Conservation (phyloP, 2,113 vertebrate genomes). For the Grammomys dolichurus region DNA sequence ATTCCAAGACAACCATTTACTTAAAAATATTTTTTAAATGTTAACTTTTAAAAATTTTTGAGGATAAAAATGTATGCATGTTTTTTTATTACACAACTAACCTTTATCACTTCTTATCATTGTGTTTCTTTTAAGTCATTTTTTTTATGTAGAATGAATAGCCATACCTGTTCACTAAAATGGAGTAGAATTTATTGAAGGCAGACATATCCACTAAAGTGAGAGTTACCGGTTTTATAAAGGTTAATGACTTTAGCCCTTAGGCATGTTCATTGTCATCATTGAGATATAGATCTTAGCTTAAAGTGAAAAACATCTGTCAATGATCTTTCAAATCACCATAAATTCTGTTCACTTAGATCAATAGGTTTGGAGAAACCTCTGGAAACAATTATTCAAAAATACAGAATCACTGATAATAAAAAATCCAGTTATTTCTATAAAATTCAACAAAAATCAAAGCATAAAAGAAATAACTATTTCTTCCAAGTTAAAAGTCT, state of each 20-base stretch:
- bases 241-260: not conserved
- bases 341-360: slow-evolving; percentile 48
- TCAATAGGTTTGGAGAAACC: slow-evolving; percentile 48
- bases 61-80: not conserved
- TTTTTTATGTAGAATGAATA: slow-evolving; percentile 12
- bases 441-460: slow-evolving; percentile 17
- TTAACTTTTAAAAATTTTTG: not conserved
- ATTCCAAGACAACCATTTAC: slow-evolving; percentile 33
- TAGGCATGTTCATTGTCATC: slow-evolving; percentile 53
- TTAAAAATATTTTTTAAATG: slow-evolving; percentile 23
- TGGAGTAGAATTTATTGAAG: slow-evolving; percentile 13
- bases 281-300: slow-evolving; percentile 47
- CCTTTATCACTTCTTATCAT: not conserved
- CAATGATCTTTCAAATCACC: slow-evolving; percentile 59
- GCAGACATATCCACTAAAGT: not conserved
- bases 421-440: not conserved
- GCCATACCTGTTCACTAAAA: slow-evolving; percentile 33
- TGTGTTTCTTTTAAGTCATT: not conserved
- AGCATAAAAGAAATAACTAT: not conserved
- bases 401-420: slow-evolving; percentile 30
- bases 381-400: slow-evolving; percentile 27
- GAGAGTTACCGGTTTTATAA: slow-evolving; percentile 35
- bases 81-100: slow-evolving; percentile 21
- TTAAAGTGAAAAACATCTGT: slow-evolving; percentile 50
- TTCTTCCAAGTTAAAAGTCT: not conserved